Percentiles rank a stretch among this genome's conserved stretches.
Evolutionary conservation across 1,140 invertebrate genomes (phyloP).

Genomic region (Aphelenchoides fujianensis): DNA sequence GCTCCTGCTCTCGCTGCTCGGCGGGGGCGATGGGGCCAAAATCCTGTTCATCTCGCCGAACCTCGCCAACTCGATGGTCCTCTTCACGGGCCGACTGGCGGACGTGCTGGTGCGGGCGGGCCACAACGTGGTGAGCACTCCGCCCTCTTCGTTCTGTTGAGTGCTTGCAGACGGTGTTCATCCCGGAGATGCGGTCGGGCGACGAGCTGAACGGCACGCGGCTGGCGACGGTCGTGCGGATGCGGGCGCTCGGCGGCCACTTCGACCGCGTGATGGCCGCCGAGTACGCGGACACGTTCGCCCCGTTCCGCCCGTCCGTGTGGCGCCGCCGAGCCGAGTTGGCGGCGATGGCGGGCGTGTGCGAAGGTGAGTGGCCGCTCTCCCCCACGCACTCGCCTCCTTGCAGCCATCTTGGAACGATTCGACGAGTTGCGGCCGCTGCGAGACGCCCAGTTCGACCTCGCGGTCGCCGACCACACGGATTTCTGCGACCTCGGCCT

Average conservation of each 20-base stretch:
- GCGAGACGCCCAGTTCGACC: constrained; percentile 37
- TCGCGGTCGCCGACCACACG: constrained; percentile 35
- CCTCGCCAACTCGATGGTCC: constrained; percentile 34
- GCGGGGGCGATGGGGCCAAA: constrained; percentile 23
- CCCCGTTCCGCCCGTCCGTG: neutral
- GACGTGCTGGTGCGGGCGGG: constrained; percentile 32
- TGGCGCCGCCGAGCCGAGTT: constrained; percentile 2
- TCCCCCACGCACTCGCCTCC: neutral
- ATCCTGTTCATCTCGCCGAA: constrained; percentile 37
- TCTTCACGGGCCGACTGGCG: constrained; percentile 34
- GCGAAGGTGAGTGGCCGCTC: constrained; percentile 17
- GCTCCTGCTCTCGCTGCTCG: too few species aligned
- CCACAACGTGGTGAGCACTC: constrained; percentile 12
- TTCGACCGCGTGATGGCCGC: constrained; percentile 13
- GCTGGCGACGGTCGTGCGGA: constrained; percentile 41
- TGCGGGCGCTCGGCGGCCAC: constrained; percentile 21
- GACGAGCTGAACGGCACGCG: constrained; percentile 39
- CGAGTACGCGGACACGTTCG: constrained; percentile 20
- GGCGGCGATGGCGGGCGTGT: neutral
- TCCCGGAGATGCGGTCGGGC: constrained; percentile 32
- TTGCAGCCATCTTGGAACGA: constrained; percentile 37
- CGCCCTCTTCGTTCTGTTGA: neutral
- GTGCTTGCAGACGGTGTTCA: constrained; percentile 25
- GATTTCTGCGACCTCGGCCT: constrained; percentile 44
- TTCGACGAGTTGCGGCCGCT: constrained; percentile 40